phyloP scores from a whole-genome alignment of 2,113 vertebrate species.

The Cochlearius cochlearius region DNA sequence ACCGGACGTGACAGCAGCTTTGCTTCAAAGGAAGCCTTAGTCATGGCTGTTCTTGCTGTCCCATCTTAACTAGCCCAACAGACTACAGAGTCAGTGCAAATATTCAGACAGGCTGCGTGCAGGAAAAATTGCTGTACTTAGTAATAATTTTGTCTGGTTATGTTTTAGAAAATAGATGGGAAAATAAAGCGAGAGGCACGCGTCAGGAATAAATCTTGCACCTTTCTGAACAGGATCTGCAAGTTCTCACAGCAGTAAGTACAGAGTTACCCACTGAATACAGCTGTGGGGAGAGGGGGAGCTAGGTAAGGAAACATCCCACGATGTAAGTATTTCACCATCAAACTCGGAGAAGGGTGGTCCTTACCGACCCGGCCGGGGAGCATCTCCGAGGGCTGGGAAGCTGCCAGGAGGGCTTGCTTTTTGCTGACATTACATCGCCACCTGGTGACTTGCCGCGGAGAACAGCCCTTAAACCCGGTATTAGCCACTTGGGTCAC shows the following conservation, averaged over 20 bases:
- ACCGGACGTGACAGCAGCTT: not conserved
- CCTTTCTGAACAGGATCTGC: not conserved
- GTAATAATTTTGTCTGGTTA: not conserved
- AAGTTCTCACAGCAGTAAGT: not conserved
- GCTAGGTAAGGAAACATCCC: rapidly evolving
- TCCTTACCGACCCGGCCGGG: rapidly evolving
- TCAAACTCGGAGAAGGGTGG: rapidly evolving
- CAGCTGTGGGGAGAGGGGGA: not conserved
- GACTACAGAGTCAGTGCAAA: no score
- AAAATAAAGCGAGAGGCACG: not conserved
- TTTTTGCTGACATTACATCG: not conserved
- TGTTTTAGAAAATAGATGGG: not conserved
- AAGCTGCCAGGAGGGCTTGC: not conserved
- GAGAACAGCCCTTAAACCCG: not conserved
- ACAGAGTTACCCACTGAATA: not conserved
- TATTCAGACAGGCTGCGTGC: rapidly evolving
- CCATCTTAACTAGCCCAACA: not conserved
- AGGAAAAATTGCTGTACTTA: not conserved
- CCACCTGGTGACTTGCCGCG: conserved; percentile 1
- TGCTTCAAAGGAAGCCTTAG: not conserved
- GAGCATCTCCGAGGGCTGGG: rapidly evolving
- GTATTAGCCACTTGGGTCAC: rapidly evolving
- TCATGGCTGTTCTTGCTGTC: not conserved
- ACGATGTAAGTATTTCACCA: not conserved
- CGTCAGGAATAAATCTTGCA: not conserved